A percentile compares a stretch with the other conserved stretches of the same genome.
These are phyloP conservation scores for Phalacrocorax brasilianus DNA, from an alignment of 2,113 vertebrate genomes.

Conservation along the genomic window DNA sequence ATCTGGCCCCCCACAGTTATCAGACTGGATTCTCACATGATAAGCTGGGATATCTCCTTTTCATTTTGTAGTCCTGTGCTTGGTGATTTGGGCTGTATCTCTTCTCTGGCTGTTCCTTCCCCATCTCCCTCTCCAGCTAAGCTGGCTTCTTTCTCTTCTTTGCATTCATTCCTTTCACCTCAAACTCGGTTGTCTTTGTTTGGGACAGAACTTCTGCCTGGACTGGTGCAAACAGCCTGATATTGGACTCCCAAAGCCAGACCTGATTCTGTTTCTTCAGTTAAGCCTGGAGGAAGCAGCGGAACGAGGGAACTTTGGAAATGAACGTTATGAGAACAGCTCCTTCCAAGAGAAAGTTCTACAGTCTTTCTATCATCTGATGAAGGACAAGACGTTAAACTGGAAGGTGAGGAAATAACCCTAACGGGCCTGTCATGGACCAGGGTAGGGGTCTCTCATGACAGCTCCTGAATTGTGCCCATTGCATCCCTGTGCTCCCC, in stretches of 20 bases:
- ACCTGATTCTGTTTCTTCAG: slow-evolving; percentile 91
- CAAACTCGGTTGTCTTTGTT: background rate
- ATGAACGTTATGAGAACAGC: slow-evolving; percentile 84
- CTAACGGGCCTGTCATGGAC: background rate
- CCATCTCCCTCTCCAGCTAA: background rate
- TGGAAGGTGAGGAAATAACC: slow-evolving; percentile 84
- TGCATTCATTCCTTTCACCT: background rate
- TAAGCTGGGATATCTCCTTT: background rate
- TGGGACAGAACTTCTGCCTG: slow-evolving; percentile 83
- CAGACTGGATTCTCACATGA: background rate
- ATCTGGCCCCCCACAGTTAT: accelerated
- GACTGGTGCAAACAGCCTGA: slow-evolving; percentile 93
- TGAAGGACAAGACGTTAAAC: slow-evolving; percentile 82
- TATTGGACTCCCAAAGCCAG: slow-evolving; percentile 90
- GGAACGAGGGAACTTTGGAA: slow-evolving; percentile 82
- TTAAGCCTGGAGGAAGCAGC: slow-evolving; percentile 74
- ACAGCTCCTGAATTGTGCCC: background rate
- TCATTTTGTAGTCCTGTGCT: background rate
- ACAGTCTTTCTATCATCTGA: slow-evolving; percentile 80
- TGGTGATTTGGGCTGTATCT: background rate
- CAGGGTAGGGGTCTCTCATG: background rate
- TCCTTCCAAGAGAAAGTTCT: slow-evolving; percentile 84
- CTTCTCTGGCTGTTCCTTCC: background rate
- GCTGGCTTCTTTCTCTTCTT: background rate
- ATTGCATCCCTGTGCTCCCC: background rate